These are phyloP conservation scores for Alligator mississippiensis DNA, from an alignment of 2,113 vertebrate species.

Conservation along the genomic window DNA sequence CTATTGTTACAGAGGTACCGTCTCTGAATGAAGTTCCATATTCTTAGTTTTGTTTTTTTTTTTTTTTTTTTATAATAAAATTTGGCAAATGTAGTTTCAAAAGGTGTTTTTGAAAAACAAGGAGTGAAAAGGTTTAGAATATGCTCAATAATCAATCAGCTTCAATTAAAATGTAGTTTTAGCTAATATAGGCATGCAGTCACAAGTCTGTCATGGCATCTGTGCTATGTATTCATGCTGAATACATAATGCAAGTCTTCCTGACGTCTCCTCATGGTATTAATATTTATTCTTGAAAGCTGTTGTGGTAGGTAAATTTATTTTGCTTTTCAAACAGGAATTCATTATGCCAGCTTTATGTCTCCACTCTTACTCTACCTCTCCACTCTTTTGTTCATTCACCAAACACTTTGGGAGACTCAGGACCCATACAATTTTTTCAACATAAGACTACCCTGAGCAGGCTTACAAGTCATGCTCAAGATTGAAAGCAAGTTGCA, in stretches of 20 bases:
- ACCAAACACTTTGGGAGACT: neutral
- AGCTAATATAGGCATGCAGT: slow-evolving; percentile 21
- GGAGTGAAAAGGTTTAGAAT: slow-evolving; percentile 50
- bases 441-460: neutral
- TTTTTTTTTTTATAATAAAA: slow-evolving; percentile 4
- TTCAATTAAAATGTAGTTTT: slow-evolving; percentile 57
- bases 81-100: slow-evolving; percentile 18
- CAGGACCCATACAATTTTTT: neutral
- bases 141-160: slow-evolving; percentile 55
- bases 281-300: slow-evolving; percentile 69
- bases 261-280: slow-evolving; percentile 49
- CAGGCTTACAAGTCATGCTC: neutral
- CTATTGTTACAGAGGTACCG: neutral
- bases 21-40: neutral
- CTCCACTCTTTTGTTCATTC: neutral
- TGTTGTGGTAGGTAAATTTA: slow-evolving; percentile 57
- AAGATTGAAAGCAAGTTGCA: neutral
- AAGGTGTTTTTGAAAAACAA: slow-evolving; percentile 30
- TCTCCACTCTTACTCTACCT: neutral
- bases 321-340: slow-evolving; percentile 44
- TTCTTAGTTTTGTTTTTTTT: neutral
- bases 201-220: slow-evolving; percentile 53
- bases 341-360: neutral
- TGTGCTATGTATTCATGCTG: slow-evolving; percentile 43
- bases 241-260: slow-evolving; percentile 72